A percentile compares a stretch with the other conserved stretches of the same genome.
Evolutionary conservation across 2,888 invertebrate species (phyloP).

Genomic region (Laspeyria flexula): DNA sequence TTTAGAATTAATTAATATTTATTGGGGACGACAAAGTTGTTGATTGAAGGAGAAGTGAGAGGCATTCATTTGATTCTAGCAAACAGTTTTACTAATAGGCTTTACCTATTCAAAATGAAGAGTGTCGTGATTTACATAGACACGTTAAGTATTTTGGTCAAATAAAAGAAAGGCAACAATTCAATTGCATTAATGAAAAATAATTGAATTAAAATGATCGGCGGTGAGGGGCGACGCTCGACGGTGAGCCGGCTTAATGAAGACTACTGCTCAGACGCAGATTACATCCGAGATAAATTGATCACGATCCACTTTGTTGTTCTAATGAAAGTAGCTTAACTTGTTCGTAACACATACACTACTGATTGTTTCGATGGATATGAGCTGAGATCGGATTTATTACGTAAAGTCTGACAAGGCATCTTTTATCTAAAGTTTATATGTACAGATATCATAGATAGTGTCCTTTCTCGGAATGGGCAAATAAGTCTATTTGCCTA

Average conservation of each 20-base stretch:
- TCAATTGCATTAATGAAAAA: conserved; percentile 14
- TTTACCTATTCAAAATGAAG: no score
- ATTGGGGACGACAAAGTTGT: no score
- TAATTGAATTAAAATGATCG: conserved; percentile 18
- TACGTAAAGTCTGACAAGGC: conserved; percentile 19
- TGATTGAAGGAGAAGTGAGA: no score
- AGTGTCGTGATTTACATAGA: no score
- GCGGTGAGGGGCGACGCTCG: conserved; percentile 21
- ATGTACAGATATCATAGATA: no score
- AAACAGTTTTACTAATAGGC: no score
- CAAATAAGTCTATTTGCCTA: no score
- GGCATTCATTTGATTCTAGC: no score
- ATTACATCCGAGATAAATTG: conserved; percentile 55
- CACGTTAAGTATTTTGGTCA: background rate
- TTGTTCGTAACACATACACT: conserved; percentile 35
- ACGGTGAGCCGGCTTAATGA: conserved; percentile 33
- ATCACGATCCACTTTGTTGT: conserved; percentile 43
- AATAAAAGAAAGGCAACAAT: conserved; percentile 7
- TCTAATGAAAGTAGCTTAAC: conserved; percentile 53
- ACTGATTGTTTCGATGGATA: conserved; percentile 35
- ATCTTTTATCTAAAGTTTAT: no score
- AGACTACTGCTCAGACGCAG: conserved; percentile 39
- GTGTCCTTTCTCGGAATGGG: no score
- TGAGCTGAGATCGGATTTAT: conserved; percentile 13
- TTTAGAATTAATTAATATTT: no score